Percentiles rank a stretch among this genome's conserved stretches.
Conservation (phyloP, 2,888 invertebrate species). For the Strigamia crassipes region DNA sequence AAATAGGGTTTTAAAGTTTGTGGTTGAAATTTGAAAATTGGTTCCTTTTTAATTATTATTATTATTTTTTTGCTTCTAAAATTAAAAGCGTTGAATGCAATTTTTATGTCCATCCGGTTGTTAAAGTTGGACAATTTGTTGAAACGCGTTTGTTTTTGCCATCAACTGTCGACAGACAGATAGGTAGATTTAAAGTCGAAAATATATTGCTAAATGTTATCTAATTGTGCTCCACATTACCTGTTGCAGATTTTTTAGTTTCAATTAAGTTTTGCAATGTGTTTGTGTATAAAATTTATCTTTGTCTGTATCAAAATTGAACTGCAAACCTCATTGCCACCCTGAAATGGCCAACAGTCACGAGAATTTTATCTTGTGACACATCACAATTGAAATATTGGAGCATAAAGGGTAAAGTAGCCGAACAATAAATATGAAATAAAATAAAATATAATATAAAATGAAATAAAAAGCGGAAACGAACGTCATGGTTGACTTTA, state of each 20-base stretch:
- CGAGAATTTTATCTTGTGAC: conserved; percentile 9
- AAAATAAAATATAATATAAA: neutral
- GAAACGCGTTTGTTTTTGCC: no score
- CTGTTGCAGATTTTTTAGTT: conserved; percentile 33
- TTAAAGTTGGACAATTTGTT: no score
- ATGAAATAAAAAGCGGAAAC: conserved; percentile 2
- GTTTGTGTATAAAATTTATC: conserved; percentile 21
- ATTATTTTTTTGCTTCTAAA: neutral
- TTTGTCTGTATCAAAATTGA: conserved; percentile 25
- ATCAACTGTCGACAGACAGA: no score
- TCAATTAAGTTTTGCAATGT: conserved; percentile 15
- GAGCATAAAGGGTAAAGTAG: conserved; percentile 19
- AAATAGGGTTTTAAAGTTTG: conserved; percentile 26
- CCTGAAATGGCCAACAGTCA: conserved; percentile 23
- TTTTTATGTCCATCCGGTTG: no score
- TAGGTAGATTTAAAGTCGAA: no score
- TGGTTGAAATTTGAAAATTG: neutral
- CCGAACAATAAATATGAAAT: neutral
- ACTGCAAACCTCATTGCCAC: conserved; percentile 35
- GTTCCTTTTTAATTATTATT: neutral
- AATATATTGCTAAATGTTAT: no score
- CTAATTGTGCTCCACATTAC: neutral
- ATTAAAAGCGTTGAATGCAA: no score
- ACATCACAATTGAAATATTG: conserved; percentile 25
- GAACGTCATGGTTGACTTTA: neutral